These are phyloP conservation scores for Helostoma temminkii DNA, from an alignment of 2,797 vertebrate genomes.

Conservation along the genomic window DNA sequence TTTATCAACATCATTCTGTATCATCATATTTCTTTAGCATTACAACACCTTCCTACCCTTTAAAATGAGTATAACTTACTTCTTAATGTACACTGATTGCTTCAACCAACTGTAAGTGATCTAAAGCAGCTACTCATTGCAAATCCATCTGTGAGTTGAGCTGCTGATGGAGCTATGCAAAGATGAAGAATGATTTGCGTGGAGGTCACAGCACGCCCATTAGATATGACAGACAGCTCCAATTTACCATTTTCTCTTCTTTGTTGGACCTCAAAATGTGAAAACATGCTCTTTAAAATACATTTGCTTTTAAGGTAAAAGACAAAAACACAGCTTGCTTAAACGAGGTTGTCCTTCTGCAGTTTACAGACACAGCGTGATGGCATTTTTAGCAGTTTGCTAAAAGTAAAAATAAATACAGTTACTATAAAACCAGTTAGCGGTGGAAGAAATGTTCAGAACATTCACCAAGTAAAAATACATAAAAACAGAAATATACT, in stretches of 20 bases:
- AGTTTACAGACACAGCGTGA: neutral
- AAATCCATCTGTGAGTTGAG: constrained; percentile 45
- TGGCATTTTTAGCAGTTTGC: neutral
- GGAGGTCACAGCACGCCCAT: constrained; percentile 4
- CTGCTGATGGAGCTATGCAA: constrained; percentile 29
- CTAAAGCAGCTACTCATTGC: constrained; percentile 5
- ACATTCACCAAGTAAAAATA: too few relatives aligned
- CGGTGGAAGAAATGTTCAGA: too few relatives aligned
- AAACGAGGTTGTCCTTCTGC: neutral
- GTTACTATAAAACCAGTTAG: too few relatives aligned
- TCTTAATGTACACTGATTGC: constrained; percentile 48
- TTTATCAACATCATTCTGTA: neutral
- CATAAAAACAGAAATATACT: too few relatives aligned
- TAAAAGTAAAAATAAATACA: constrained; percentile 1
- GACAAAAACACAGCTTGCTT: neutral
- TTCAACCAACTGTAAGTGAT: constrained; percentile 45
- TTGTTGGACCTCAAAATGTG: constrained; percentile 4
- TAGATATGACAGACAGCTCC: constrained; percentile 26
- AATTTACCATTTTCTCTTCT: constrained; percentile 1
- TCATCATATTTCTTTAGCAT: constrained; percentile 13
- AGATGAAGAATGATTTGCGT: constrained; percentile 33
- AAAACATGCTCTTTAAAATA: constrained; percentile 15
- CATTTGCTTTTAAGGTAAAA: neutral
- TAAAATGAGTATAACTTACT: constrained; percentile 44
- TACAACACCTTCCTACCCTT: neutral